Base-by-base conservation (phyloP, 2,888 invertebrate species). In the Heliconius aoede region DNA sequence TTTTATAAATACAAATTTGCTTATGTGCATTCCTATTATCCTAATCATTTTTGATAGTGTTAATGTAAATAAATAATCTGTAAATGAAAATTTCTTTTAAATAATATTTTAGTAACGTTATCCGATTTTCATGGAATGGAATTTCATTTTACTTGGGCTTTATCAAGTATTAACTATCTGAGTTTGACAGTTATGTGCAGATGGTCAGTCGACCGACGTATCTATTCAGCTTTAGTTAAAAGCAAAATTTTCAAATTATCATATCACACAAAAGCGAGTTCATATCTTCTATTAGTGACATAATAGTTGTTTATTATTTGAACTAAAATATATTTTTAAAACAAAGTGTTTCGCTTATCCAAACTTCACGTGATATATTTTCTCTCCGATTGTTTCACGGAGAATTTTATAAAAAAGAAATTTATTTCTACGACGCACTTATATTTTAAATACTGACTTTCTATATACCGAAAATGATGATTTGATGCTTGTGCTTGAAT, bases 381-480 rank as follows among this genome's bases (percentile, higher is more conserved):
- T 76, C 81, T 80, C 78, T 77, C 72, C 64, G 75, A 75, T 76
- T 82, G 77, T 78, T 80, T 78, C 68, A 79, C 65, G 74, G 68
- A 71, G 77, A 78, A 78, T 76, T 78, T 76, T 64, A 60, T 64
- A 60, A 67, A 76, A 40, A 78, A 76, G 76, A 51, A 71, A 75
- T 77, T 76, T 80, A 72, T 80, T 77, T 76, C 69, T 28, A 30
- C 67, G 67, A 72, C 55, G 61, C 32, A 60, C 65, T 69, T 74
- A 74, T 72, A 69, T 76, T 51, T 67, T 89, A 84, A 78, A 86
- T 89, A 86, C 89, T 88, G 88, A 87, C 84, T 80, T 85, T 84
- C 73, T 80, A 81, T 85, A 78, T 85, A 85, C 81, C 84, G 79
- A 80, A 83, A 76, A 84, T 85, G 81, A n/a, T n/a, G n/a, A n/a